Evolutionary conservation across 2,113 vertebrate genomes (phyloP).

Genomic region (Mustela nigripes): DNA sequence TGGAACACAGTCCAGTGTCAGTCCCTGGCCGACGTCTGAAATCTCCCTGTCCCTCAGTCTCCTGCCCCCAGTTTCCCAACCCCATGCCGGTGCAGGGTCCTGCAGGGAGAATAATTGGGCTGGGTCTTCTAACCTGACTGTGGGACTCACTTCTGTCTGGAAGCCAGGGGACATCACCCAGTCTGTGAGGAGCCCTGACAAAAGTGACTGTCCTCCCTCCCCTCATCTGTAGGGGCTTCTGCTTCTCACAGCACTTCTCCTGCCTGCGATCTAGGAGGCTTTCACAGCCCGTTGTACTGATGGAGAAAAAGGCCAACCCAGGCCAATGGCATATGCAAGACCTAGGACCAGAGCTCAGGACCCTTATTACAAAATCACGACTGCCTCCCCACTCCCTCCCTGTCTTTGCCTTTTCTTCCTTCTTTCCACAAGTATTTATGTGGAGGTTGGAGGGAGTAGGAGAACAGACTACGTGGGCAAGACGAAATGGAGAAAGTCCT

Average conservation of each 20-base stretch:
- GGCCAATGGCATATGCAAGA: not conserved
- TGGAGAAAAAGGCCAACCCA: not conserved
- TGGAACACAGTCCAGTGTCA: not conserved
- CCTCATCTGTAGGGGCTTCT: not conserved
- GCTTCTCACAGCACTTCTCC: not conserved
- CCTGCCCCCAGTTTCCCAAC: fast-evolving
- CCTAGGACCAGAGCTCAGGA: not conserved
- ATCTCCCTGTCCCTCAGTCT: not conserved
- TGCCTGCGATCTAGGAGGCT: not conserved
- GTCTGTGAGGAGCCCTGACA: not conserved
- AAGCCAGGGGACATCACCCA: not conserved
- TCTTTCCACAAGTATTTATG: not conserved
- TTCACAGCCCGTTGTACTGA: not conserved
- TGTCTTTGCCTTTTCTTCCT: not conserved
- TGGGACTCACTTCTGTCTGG: not conserved
- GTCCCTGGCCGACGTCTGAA: fast-evolving
- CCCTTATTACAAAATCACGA: not conserved
- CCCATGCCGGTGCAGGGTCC: fast-evolving
- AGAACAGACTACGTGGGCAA: not conserved
- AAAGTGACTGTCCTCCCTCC: not conserved
- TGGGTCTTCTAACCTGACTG: not conserved
- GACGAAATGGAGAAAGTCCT: not conserved
- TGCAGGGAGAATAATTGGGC: not conserved
- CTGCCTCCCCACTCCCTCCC: not conserved
- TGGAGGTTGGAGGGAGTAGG: not conserved